Percentiles rank a stretch among this genome's conserved stretches.
Conservation (phyloP, 2,797 vertebrate genomes). For the Sebastiscus tertius region DNA sequence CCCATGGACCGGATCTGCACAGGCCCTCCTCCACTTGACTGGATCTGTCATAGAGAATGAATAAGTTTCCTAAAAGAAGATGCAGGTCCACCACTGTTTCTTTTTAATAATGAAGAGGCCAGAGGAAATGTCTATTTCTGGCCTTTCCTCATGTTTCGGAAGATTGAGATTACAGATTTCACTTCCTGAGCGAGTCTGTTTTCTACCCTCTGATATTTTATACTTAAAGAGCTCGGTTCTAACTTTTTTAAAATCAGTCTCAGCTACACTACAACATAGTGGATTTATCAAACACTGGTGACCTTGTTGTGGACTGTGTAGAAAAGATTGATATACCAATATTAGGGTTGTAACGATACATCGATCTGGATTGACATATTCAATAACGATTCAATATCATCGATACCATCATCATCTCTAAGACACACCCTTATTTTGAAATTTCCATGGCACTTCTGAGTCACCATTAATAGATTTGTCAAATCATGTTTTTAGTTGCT, state of each 20-base stretch:
- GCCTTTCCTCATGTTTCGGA: not conserved
- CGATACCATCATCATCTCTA: not conserved
- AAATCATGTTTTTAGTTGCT: not conserved
- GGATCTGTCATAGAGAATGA: constrained; percentile 28
- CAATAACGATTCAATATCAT: not conserved
- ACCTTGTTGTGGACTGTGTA: too few species aligned
- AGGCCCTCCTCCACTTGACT: not conserved
- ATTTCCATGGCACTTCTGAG: too few species aligned
- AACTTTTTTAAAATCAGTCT: not conserved
- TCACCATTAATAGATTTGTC: not conserved
- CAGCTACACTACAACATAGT: not conserved
- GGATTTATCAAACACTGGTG: not conserved
- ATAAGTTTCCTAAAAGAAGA: constrained; percentile 3
- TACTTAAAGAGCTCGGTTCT: not conserved
- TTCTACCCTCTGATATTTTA: not conserved
- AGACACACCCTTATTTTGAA: not conserved
- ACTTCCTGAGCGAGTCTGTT: not conserved
- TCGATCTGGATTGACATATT: not conserved
- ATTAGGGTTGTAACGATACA: not conserved
- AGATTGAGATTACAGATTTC: not conserved
- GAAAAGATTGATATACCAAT: not conserved
- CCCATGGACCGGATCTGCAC: not conserved
- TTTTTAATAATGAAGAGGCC: constrained; percentile 40
- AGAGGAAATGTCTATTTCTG: constrained; percentile 13
- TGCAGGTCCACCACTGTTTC: not conserved